Percentiles rank a stretch among this genome's conserved stretches.
Evolutionary conservation across 2,113 vertebrate genomes (phyloP).

Genomic region (Colossoma macropomum): DNA sequence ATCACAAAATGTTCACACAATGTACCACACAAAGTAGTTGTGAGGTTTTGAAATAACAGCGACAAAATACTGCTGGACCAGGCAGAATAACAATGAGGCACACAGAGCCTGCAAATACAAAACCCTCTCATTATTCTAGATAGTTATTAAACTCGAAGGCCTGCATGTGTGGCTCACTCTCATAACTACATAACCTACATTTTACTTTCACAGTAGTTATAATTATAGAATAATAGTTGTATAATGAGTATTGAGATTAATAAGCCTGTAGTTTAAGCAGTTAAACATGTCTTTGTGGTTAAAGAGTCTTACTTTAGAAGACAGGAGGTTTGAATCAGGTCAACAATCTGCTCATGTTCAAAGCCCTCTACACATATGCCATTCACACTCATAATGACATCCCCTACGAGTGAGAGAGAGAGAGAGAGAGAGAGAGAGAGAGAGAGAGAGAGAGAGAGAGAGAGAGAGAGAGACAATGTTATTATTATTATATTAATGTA

Average conservation of each 20-base stretch:
- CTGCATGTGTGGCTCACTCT: no score
- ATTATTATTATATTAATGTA: neutral
- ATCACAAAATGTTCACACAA: neutral
- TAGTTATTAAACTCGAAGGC: no score
- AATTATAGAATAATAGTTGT: no score
- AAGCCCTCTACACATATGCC: conserved; percentile 72
- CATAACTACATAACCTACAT: no score
- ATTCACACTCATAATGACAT: conserved; percentile 81
- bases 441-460: conserved; percentile 21
- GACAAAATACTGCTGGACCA: no score
- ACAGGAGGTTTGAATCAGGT: conserved; percentile 80
- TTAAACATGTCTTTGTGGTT: neutral
- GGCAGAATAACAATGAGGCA: no score
- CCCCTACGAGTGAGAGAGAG: conserved; percentile 70
- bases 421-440: conserved; percentile 4
- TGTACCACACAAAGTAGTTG: no score
- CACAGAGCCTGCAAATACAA: no score
- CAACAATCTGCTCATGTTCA: conserved; percentile 80
- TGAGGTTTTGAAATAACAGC: no score
- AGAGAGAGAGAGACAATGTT: neutral
- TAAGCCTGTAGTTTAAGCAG: neutral
- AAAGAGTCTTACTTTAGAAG: conserved; percentile 74
- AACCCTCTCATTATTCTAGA: no score
- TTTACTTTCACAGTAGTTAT: no score
- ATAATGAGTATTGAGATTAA: neutral